Evolutionary conservation across 2,113 vertebrate species (phyloP).

Genomic region (Rhinichthys klamathensis): DNA sequence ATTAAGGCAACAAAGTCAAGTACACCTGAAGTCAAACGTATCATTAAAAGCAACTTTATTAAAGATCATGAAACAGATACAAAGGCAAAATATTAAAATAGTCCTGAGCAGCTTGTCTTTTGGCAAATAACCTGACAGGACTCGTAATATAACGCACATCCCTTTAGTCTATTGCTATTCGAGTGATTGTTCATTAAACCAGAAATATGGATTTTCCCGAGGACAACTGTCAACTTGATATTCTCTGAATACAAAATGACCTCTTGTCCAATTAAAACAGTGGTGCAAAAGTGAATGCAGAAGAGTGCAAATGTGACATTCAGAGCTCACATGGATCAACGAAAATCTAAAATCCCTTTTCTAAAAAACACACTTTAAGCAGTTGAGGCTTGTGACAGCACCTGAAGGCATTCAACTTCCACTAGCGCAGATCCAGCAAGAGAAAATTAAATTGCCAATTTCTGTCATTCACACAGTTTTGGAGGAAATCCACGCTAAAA

Average conservation of each 20-base stretch:
- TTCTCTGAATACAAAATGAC: not conserved
- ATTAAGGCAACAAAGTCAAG: not conserved
- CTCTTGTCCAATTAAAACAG: not conserved
- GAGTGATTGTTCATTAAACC: conserved; percentile 8
- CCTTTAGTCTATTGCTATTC: not conserved
- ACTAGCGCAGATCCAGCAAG: not conserved
- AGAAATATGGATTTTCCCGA: not conserved
- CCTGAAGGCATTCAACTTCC: not conserved
- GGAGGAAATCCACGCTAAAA: not conserved
- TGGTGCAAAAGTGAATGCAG: not conserved
- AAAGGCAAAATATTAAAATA: not conserved
- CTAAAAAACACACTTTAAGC: not conserved
- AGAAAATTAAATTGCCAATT: not conserved
- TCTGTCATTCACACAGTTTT: not conserved
- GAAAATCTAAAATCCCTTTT: conserved; percentile 1
- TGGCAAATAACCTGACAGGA: not conserved
- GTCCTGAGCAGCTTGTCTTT: not conserved
- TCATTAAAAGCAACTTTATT: conserved; percentile 49
- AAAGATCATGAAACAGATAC: not conserved
- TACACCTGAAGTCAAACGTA: not conserved
- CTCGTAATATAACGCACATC: not conserved
- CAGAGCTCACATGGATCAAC: not conserved
- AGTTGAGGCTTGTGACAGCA: not conserved
- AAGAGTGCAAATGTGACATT: conserved; percentile 1
- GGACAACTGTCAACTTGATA: not conserved